A percentile compares a stretch with the other conserved stretches of the same genome.
Evolutionary conservation across 2,797 vertebrate genomes (phyloP).

Genomic region (Pangasius krempfi): DNA sequence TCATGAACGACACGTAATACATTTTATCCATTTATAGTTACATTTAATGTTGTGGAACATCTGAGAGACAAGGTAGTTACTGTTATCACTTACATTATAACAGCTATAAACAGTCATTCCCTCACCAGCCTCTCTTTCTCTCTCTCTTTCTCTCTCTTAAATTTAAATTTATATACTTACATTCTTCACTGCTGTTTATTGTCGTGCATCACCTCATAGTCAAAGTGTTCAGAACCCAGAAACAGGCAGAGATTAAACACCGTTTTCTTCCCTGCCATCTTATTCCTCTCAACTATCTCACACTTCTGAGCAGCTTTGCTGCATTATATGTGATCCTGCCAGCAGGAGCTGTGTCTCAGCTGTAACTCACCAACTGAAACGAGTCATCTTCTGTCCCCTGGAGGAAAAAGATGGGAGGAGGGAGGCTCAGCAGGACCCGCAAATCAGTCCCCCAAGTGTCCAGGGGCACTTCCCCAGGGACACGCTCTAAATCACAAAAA

Average conservation of each 20-base stretch:
- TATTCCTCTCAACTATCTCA: background rate
- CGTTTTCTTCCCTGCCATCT: constrained; percentile 27
- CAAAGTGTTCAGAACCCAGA: constrained; percentile 20
- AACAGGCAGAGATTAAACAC: constrained; percentile 45
- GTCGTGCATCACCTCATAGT: constrained; percentile 26
- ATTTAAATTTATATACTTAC: background rate
- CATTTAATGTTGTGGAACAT: background rate
- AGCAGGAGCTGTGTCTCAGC: constrained; percentile 33
- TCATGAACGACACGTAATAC: background rate
- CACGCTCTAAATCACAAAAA: constrained; percentile 64
- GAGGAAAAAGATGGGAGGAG: constrained; percentile 45
- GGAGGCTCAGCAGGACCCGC: constrained; percentile 57
- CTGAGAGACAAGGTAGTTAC: background rate
- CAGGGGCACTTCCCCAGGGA: constrained; percentile 60
- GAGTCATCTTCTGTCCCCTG: constrained; percentile 41
- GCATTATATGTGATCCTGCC: constrained; percentile 27
- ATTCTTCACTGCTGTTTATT: constrained; percentile 14
- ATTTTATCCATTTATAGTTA: background rate
- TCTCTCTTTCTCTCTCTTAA: background rate
- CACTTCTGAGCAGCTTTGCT: constrained; percentile 36
- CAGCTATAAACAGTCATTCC: constrained; percentile 2
- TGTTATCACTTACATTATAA: background rate
- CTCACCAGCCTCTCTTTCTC: background rate
- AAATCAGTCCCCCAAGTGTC: constrained; percentile 66
- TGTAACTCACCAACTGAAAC: constrained; percentile 45